Base-by-base conservation (phyloP, 2,113 vertebrate genomes). In the Gavialis gangeticus region DNA sequence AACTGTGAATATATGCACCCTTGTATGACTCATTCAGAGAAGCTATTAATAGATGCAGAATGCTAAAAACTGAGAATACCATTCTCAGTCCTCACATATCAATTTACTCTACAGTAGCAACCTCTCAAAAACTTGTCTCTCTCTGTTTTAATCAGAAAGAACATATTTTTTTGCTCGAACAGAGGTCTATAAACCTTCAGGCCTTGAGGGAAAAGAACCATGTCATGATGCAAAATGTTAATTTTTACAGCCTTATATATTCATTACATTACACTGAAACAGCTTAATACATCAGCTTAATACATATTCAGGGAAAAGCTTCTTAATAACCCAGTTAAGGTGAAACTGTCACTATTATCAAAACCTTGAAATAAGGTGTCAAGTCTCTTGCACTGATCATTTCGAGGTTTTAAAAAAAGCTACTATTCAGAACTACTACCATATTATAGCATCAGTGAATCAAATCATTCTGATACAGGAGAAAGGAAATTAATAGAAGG, bases 21-120 rank as follows among this genome's bases (percentile, higher is more conserved):
- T 96, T 60, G 17, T 79, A 71, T 94, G 97, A 96, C 95, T 98
- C 93, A 94, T 87, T 90, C 85, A 0, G 2, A 79, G 94, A 82
- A 89, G 67, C 93, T 98, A 97, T 98, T 96, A 96, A 97, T 95
- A 97, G 97, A 59, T 86, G 93, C 86, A 96, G 94, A 96, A 90
- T 85, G 84, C 93, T 64, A 90, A 89, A 95, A 89, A 24, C 27
- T 7, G 24, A 81, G 91, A 94, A 93, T 90, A 89, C 90, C 75
- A 66, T 46, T 46, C 82, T 88, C 85, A 4, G 30, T 78, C 90
- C 92, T 79, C 90, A 90, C 75, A 77, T 57, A 82, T 92, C 95
- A 93, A 88, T 95, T 81, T 69, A 78, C 64, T 76, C 82, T 64
- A 94, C 77, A 1, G 0, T 83, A 93, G 93, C 85, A 86, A n/a